Percentiles rank a stretch among this genome's conserved stretches.
These are phyloP conservation scores for Scylla paramamosain DNA, from an alignment of 1,140 invertebrate genomes.

Conservation along the genomic window DNA sequence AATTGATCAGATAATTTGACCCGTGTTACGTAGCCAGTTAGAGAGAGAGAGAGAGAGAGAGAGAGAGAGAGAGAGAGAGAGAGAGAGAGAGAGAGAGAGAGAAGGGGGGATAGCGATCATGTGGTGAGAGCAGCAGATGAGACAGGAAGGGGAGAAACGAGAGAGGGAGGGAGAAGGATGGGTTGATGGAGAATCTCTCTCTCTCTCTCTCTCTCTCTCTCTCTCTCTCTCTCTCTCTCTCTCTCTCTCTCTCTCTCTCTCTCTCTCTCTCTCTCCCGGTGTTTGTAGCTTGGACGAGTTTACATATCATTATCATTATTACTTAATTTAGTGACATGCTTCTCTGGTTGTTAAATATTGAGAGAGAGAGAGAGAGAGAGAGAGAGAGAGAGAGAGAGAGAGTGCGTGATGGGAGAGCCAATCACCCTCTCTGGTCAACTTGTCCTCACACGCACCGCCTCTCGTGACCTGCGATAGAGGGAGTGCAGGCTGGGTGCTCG, in stretches of 20 bases:
- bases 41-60: not conserved
- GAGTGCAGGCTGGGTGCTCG: not conserved
- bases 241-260: not conserved
- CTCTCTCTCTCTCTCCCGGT: too few relatives aligned
- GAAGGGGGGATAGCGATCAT: not conserved
- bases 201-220: not conserved
- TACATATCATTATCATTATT: too few relatives aligned
- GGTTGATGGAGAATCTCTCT: not conserved
- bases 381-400: not conserved
- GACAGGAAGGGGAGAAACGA: not conserved
- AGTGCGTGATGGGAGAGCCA: not conserved
- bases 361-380: too few relatives aligned
- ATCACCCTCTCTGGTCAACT: not conserved
- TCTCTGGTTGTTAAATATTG: too few relatives aligned
- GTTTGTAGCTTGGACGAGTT: too few relatives aligned
- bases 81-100: not conserved
- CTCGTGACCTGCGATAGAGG: not conserved
- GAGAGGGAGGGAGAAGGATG: not conserved
- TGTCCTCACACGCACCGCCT: not conserved
- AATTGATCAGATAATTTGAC: not conserved
- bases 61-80: slow-evolving; percentile 55
- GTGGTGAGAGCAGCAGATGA: not conserved
- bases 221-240: slow-evolving; percentile 5
- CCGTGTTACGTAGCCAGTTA: not conserved
- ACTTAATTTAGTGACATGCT: too few relatives aligned